A percentile compares a stretch with the other conserved stretches of the same genome.
phyloP scores from a whole-genome alignment of 2,113 vertebrate genomes.

The Ceuthmochares aereus region DNA sequence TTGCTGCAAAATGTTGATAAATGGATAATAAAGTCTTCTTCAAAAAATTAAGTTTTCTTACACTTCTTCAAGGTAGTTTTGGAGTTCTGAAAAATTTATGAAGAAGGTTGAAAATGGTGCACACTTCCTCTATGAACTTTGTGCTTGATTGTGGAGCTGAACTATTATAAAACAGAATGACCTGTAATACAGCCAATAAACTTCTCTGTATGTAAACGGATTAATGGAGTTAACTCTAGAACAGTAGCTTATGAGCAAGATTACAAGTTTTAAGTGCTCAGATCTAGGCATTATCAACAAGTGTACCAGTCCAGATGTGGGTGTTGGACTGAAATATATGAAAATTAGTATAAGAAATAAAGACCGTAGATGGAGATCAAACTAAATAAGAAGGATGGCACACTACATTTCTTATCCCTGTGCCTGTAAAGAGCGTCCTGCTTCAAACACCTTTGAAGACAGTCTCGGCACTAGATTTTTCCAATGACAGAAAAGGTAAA shows the following conservation, averaged over 20 bases:
- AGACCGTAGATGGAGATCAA: background rate
- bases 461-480: background rate
- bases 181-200: accelerated
- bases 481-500: background rate
- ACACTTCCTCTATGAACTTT: background rate
- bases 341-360: background rate
- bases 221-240: background rate
- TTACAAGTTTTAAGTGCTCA: background rate
- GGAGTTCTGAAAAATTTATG: background rate
- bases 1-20: background rate
- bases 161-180: background rate
- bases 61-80: background rate
- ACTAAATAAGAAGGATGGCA: background rate
- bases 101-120: background rate
- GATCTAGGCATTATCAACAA: background rate
- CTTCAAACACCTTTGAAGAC: background rate
- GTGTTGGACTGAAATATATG: background rate
- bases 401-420: background rate
- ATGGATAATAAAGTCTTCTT: background rate
- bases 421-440: background rate
- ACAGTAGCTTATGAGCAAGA: background rate
- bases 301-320: background rate
- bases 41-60: background rate
- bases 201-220: background rate
- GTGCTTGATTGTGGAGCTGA: background rate